phyloP scores from a whole-genome alignment of 2,888 invertebrate genomes.

The Drosophila buzzatii region DNA sequence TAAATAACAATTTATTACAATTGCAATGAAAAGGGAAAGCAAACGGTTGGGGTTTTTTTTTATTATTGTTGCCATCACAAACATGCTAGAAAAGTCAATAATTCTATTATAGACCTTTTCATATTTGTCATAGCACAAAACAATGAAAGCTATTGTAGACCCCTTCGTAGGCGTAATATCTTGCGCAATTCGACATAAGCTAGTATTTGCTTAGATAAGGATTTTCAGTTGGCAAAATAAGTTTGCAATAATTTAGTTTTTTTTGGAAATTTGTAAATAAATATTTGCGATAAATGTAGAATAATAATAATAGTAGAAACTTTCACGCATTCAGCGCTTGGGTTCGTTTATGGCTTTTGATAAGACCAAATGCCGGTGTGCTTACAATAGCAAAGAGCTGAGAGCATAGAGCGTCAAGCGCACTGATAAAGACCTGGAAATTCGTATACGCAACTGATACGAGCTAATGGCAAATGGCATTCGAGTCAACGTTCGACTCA shows the following conservation, averaged over 20 bases:
- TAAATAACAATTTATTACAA: background rate
- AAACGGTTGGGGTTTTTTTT: too few relatives aligned
- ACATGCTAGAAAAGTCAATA: too few relatives aligned
- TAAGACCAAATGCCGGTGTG: constrained; percentile 70
- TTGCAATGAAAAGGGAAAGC: background rate
- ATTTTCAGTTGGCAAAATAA: constrained; percentile 8
- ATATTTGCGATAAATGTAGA: constrained; percentile 16
- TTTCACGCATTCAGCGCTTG: constrained; percentile 29
- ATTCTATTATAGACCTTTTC: background rate
- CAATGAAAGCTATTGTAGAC: constrained; percentile 5
- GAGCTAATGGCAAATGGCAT: constrained; percentile 48
- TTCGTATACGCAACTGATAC: constrained; percentile 57
- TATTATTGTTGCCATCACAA: background rate
- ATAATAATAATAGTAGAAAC: constrained; percentile 18
- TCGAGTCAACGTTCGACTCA: constrained; percentile 32
- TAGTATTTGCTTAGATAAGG: constrained; percentile 2
- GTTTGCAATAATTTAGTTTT: constrained; percentile 23
- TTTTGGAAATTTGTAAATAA: constrained; percentile 2
- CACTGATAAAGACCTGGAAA: constrained; percentile 49
- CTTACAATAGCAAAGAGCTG: constrained; percentile 47
- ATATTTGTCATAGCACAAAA: background rate
- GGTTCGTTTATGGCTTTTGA: constrained; percentile 33
- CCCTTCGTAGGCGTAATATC: background rate
- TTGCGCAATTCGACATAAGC: constrained; percentile 30
- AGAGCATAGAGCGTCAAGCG: constrained; percentile 7